Conservation (phyloP, 2,113 vertebrate species). For the Podocnemis expansa region DNA sequence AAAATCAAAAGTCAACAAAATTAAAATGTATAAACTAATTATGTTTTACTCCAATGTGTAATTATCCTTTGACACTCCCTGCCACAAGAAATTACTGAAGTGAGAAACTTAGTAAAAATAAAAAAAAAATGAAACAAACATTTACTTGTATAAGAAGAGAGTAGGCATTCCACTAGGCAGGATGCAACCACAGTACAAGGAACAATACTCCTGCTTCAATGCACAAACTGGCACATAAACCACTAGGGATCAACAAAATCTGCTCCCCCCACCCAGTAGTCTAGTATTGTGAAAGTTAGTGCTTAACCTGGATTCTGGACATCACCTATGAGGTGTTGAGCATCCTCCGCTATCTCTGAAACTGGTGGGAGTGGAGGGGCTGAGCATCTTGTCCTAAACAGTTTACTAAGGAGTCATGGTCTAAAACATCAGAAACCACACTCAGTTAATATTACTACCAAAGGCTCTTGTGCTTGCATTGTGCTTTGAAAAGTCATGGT, state of each 20-base stretch:
- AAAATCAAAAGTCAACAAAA: slow-evolving; percentile 53
- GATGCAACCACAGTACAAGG: background rate
- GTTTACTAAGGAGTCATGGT: background rate
- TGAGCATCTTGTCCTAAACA: background rate
- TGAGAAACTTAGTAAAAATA: background rate
- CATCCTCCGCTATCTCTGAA: background rate
- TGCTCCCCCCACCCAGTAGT: accelerated
- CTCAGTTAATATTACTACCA: background rate
- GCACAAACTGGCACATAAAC: background rate
- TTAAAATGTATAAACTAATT: slow-evolving; percentile 24
- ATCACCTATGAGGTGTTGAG: accelerated
- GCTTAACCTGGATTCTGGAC: background rate
- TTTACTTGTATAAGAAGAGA: background rate
- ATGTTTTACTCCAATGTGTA: slow-evolving; percentile 3
- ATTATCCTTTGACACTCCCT: background rate
- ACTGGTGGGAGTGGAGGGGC: background rate
- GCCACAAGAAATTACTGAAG: background rate
- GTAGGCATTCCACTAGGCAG: background rate
- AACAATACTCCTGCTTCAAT: background rate
- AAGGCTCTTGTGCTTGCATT: background rate
- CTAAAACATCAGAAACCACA: background rate
- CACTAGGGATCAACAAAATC: accelerated
- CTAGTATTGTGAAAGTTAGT: background rate
- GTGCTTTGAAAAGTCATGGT: background rate
- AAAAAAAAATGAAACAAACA: background rate